These are phyloP conservation scores for Gerosis bhagava DNA, from an alignment of 2,888 invertebrate genomes.

Conservation along the genomic window DNA sequence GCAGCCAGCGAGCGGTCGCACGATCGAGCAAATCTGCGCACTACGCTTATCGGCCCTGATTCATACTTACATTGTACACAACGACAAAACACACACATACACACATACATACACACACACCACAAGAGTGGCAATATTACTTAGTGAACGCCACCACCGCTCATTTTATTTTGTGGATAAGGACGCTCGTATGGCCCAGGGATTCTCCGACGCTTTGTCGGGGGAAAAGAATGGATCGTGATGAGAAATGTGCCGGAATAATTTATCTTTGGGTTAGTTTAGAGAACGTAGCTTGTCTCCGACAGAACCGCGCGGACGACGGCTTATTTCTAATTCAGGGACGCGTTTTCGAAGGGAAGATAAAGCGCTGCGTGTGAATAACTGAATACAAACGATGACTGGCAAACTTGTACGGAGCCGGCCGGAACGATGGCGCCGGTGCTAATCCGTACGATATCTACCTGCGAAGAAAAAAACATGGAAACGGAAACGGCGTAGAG, in stretches of 20 bases:
- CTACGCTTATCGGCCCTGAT: constrained; percentile 74
- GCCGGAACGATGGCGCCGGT: constrained; percentile 43
- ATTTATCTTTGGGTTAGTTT: constrained; percentile 73
- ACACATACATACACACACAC: constrained; percentile 38
- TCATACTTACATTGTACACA: constrained; percentile 59
- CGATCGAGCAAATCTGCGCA: constrained; percentile 72
- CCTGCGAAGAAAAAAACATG: constrained; percentile 41
- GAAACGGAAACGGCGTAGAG: constrained; percentile 49
- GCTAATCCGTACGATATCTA: constrained; percentile 47
- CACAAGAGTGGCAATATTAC: constrained; percentile 50
- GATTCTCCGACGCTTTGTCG: constrained; percentile 69
- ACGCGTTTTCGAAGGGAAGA: constrained; percentile 59
- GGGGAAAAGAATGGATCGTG: constrained; percentile 67
- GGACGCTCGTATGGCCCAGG: constrained; percentile 63
- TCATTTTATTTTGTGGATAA: constrained; percentile 71
- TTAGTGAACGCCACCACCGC: constrained; percentile 57
- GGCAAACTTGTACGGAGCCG: constrained; percentile 42
- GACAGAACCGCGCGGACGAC: constrained; percentile 55
- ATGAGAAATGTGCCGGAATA: constrained; percentile 74
- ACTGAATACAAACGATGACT: constrained; percentile 66
- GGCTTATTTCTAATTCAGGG: constrained; percentile 69
- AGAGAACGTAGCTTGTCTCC: constrained; percentile 61
- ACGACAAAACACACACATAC: constrained; percentile 43
- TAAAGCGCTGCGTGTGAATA: constrained; percentile 60
- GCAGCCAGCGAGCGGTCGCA: constrained; percentile 57